Base-by-base conservation (phyloP, 2,888 invertebrate species). In the Cynaeus angustus region DNA sequence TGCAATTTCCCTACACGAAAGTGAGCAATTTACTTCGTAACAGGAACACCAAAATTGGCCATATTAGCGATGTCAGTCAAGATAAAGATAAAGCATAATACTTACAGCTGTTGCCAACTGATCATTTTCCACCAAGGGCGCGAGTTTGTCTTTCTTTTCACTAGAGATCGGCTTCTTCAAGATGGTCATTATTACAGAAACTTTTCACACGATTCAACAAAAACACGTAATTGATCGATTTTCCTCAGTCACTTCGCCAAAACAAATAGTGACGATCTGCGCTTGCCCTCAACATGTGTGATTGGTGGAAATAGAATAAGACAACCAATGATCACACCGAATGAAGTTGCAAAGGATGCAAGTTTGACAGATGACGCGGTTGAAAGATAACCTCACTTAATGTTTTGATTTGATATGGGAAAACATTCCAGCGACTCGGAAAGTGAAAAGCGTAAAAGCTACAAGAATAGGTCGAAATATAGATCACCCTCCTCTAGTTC, bases 121-220 rank as follows among this genome's bases (percentile, higher is more conserved):
- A 70, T 87, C 86, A 77, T 87, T 86, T 62, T 88, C 87, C 43
- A 91, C 90, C 78, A 93, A 84, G 55, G 92, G 92, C 77, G 90
- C 89, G 77, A 88, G 86, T 86, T 89, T 91, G 75, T 91, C 90
- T 85, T 93, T 94, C 85, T 92, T 93, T 73, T 92, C 90, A 72
- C 91, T 90, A 61, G 89, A 87, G 71, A 90, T 88, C 26, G 92
- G 89, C 83, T 94, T 94, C 5, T 92, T 92, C 78, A 95, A 87
- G 83, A 95, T 90, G 71, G 95, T 95, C 95, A 95, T 95, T 75
- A 81, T 87, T 71, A 72, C 70, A 43, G 56, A 67, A 52, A 71
- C 66, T 45, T 33, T 62, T 41, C 52, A 56, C 43, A 28, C 12
- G 10, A 66, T 43, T 21, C 8, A 62, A 37, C n/a, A 61, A 52